Evolutionary conservation across 2,797 vertebrate species (phyloP), one percentile per base, ranked within the genome.

Genomic region (Macropodus opercularis): DNA sequence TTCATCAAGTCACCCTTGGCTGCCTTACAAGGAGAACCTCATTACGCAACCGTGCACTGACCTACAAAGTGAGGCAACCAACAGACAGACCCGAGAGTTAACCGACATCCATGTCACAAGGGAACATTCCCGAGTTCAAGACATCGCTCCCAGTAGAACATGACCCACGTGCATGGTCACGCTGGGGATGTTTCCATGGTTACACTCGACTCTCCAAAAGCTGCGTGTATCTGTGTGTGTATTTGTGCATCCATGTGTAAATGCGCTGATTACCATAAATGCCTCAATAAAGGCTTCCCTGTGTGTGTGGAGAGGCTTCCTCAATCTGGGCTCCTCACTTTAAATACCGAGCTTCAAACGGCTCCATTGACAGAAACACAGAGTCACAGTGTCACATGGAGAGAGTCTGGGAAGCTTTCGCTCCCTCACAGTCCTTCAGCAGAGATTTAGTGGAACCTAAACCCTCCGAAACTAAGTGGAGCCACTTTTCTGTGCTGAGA

Each of bases 181-280:
- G 40, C 77, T 29, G 52, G 69, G 70, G 75, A 52, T 21, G 88
- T 90, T 87, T 65, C 87, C 79, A 88, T 86, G 85, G 82, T 19
- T 29, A 86, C 84, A 2, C 1, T 17, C 69, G 75, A 86, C 83
- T 79, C 76, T 75, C 58, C 59, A 55, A 75, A 84, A 52, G 71
- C 66, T 4, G 47, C 39, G 38, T 12, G 72, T 34, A 51, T 49
- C 26, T 26, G 46, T 55, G 29, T 56, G 53, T 65, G 48, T 63
- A 42, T 72, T 11, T 81, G 51, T 59, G 59, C 54, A 51, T 65
- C 29, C 53, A 9, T 41, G 15, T 12, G 14, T 48, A 46, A 49
- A 71, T 43, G 21, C 43, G 62, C 0, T 35, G 55, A 72, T 77
- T 71, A 74, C 27, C 60, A 80, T 60, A 63, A 73, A 23, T 60